A percentile compares a stretch with the other conserved stretches of the same genome.
Evolutionary conservation across 2,797 vertebrate genomes (phyloP).

Genomic region (Pseudochromis fuscus): DNA sequence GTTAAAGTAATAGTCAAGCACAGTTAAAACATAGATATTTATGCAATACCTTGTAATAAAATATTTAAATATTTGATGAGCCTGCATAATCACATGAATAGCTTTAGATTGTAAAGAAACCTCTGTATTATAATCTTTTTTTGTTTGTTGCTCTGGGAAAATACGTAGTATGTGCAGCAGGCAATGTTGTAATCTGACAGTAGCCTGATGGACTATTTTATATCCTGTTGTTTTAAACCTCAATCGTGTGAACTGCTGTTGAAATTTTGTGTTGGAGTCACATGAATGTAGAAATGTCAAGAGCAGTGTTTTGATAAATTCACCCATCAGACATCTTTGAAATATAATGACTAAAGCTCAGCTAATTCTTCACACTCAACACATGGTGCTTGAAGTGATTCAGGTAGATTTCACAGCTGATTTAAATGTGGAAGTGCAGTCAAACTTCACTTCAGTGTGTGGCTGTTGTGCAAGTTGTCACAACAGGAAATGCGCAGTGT

Average conservation of each 20-base stretch:
- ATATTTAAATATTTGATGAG: not conserved
- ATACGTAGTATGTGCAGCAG: not conserved
- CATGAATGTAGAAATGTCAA: not conserved
- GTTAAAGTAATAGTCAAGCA: not conserved
- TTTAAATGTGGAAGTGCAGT: constrained; percentile 23
- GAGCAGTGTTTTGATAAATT: not conserved
- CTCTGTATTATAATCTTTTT: constrained; percentile 11
- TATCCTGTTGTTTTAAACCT: not conserved
- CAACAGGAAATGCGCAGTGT: constrained; percentile 55
- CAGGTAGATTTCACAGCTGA: not conserved
- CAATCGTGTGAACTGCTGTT: not conserved
- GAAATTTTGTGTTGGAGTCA: not conserved
- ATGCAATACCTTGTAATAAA: not conserved
- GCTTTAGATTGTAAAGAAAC: constrained; percentile 2
- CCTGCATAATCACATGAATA: not conserved
- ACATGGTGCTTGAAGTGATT: not conserved
- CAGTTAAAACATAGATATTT: not conserved
- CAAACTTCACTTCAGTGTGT: not conserved
- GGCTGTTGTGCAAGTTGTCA: constrained; percentile 14
- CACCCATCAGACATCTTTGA: not conserved
- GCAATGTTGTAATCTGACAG: too few relatives aligned
- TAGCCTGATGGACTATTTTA: too few relatives aligned
- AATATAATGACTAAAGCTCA: not conserved
- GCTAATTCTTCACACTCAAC: not conserved
- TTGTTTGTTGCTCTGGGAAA: not conserved